Conservation (phyloP, 2,888 invertebrate genomes). For the Drosophila eohydei region DNA sequence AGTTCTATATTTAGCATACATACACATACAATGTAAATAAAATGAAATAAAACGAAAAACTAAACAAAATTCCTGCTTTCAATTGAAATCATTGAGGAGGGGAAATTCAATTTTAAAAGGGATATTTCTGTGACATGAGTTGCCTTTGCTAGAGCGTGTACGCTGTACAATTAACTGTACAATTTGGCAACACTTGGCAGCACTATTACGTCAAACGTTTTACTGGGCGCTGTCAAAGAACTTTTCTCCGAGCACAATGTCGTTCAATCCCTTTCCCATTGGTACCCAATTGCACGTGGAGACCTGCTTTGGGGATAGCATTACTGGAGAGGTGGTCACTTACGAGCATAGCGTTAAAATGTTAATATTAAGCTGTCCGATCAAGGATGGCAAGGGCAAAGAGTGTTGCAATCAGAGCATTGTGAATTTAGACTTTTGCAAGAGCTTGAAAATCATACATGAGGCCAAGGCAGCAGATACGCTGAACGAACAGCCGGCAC, state of each 20-base stretch:
- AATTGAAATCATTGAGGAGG: neutral
- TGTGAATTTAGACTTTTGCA: constrained; percentile 55
- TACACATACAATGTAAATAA: constrained; percentile 83
- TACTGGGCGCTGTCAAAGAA: constrained; percentile 5
- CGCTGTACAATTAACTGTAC: constrained; percentile 1
- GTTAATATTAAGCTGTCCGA: constrained; percentile 36
- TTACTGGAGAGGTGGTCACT: constrained; percentile 38
- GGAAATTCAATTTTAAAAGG: constrained; percentile 7
- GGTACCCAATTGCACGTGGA: constrained; percentile 40
- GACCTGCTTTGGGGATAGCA: constrained; percentile 44
- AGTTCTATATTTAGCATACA: constrained; percentile 80
- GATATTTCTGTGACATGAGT: neutral
- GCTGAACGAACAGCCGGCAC: constrained; percentile 20
- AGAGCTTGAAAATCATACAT: constrained; percentile 37
- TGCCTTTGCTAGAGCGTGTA: constrained; percentile 5
- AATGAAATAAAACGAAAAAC: constrained; percentile 70
- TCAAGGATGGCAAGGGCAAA: constrained; percentile 24
- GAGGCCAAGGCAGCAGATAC: constrained; percentile 31
- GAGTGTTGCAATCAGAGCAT: constrained; percentile 23
- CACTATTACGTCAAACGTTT: constrained; percentile 16
- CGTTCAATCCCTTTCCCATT: constrained; percentile 34
- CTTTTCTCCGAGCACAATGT: constrained; percentile 5
- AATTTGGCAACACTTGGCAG: constrained; percentile 32
- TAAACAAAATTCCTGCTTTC: constrained; percentile 6
- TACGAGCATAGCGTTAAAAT: constrained; percentile 52